Evolutionary conservation across 2,113 vertebrate species (phyloP).

Genomic region (Melanotaenia duboulayi): DNA sequence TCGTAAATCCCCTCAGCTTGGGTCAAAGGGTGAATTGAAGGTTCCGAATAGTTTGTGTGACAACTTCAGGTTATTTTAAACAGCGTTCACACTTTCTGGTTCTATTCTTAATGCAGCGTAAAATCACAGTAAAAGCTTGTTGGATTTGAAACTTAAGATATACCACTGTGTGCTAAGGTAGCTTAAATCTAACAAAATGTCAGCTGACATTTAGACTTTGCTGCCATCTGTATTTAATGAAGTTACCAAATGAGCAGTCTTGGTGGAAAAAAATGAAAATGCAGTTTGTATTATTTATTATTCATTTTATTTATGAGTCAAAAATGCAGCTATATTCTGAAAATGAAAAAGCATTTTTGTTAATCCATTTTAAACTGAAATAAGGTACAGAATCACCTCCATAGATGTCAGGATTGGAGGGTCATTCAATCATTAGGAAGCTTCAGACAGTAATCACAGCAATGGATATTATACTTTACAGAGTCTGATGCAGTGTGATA

Average conservation of each 20-base stretch:
- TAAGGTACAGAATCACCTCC: no score
- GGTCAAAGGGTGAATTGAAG: constrained; percentile 43
- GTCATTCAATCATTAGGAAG: background rate
- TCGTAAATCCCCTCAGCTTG: constrained; percentile 43
- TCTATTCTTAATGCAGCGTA: background rate
- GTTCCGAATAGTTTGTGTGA: constrained; percentile 16
- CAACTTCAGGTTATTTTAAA: background rate
- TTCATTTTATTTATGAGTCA: no score
- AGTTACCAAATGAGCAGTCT: no score
- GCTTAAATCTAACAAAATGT: background rate
- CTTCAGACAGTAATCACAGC: background rate
- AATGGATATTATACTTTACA: background rate
- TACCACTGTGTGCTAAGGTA: background rate
- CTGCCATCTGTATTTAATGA: background rate
- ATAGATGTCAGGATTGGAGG: no score
- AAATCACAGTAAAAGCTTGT: background rate
- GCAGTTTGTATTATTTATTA: no score
- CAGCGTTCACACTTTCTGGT: background rate
- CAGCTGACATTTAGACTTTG: background rate
- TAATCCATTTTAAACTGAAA: no score
- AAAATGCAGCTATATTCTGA: no score
- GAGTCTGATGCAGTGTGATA: no score
- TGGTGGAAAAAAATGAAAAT: no score
- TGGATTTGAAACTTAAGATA: background rate
- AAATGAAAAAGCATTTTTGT: no score